Evolutionary conservation across 2,113 vertebrate genomes (phyloP).

Genomic region (Dasyprocta punctata): DNA sequence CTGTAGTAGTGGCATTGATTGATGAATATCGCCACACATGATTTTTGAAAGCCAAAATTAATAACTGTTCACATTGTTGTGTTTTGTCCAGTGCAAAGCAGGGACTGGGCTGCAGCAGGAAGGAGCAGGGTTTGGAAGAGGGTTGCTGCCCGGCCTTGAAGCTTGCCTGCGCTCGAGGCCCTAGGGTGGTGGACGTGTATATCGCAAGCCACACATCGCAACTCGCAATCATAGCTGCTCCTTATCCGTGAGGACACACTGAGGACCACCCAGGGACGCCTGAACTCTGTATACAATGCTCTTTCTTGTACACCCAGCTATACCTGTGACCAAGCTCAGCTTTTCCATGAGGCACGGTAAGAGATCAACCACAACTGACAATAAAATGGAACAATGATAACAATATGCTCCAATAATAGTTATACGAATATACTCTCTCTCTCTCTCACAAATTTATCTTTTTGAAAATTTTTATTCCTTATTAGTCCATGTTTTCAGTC

Average conservation of each 20-base stretch:
- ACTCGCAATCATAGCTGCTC: accelerated
- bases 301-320: not conserved
- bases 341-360: no score
- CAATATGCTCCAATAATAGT: not conserved
- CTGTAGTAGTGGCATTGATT: not conserved
- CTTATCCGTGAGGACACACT: not conserved
- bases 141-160: accelerated
- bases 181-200: not conserved
- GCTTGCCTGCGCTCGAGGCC: not conserved
- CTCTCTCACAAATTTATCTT: not conserved
- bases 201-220: accelerated
- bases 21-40: accelerated
- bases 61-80: not conserved
- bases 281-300: accelerated
- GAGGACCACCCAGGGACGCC: no score
- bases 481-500: not conserved
- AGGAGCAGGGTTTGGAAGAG: not conserved
- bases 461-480: not conserved
- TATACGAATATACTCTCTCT: no score
- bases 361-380: not conserved
- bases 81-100: no score
- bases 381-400: not conserved
- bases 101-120: accelerated
- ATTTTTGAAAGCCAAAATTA: not conserved
- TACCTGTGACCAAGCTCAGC: not conserved